Evolutionary conservation across 2,888 invertebrate genomes (phyloP).

Genomic region (Allygus modestus): DNA sequence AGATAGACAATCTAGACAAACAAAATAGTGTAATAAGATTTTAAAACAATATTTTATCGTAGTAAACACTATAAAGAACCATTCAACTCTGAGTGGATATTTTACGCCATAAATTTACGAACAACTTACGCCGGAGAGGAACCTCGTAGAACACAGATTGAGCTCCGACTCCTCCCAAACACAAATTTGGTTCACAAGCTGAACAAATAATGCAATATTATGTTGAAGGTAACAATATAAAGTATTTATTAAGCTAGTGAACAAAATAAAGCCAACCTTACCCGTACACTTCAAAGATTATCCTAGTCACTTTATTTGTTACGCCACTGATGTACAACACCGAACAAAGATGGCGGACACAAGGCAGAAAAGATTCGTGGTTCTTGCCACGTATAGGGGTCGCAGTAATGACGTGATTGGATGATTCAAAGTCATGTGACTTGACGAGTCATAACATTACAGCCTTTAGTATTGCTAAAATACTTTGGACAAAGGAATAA

Average conservation of each 20-base stretch:
- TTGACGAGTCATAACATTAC: slow-evolving; percentile 47
- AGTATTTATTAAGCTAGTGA: background rate
- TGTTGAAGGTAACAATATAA: background rate
- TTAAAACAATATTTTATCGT: too few species aligned
- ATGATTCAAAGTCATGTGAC: slow-evolving; percentile 67
- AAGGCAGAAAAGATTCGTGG: slow-evolving; percentile 82
- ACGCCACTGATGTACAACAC: slow-evolving; percentile 44
- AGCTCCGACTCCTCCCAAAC: slow-evolving; percentile 28
- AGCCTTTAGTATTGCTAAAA: background rate
- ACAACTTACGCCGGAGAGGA: slow-evolving; percentile 24
- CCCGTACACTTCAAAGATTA: slow-evolving; percentile 12
- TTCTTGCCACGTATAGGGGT: slow-evolving; percentile 87
- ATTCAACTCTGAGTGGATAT: too few species aligned
- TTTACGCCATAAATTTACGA: background rate
- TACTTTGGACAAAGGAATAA: background rate
- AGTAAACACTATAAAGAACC: too few species aligned
- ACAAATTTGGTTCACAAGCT: background rate
- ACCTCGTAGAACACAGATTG: background rate
- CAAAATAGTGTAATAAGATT: background rate
- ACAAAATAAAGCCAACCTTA: background rate
- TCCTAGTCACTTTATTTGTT: slow-evolving; percentile 19
- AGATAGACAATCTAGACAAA: too few species aligned
- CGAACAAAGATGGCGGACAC: slow-evolving; percentile 86
- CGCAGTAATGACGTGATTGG: slow-evolving; percentile 72
- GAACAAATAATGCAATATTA: background rate